Percentiles rank a stretch among this genome's conserved stretches.
Conservation (phyloP, 2,888 invertebrate species). For the Glyphotaelius pellucidus region DNA sequence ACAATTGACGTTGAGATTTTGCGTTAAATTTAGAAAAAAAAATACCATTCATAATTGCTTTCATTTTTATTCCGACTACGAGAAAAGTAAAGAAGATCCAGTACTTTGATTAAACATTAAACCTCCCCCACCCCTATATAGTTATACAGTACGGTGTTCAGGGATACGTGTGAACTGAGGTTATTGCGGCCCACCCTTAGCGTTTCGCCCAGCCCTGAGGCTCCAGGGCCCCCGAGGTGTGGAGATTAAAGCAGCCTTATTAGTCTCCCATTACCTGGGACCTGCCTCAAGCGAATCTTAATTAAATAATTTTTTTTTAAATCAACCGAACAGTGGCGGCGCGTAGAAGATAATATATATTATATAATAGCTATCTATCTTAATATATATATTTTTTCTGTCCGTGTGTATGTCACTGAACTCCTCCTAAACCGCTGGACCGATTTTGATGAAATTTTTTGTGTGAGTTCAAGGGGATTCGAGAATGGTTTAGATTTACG, state of each 20-base stretch:
- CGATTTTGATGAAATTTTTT: too few species aligned
- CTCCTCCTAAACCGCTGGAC: too few species aligned
- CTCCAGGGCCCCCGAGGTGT: slow-evolving; percentile 21
- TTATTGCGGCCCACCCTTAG: neutral
- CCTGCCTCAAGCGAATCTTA: slow-evolving; percentile 4
- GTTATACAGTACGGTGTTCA: neutral
- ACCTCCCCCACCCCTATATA: neutral
- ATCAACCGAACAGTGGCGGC: neutral
- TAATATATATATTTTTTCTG: too few species aligned
- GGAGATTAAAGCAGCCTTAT: slow-evolving; percentile 38
- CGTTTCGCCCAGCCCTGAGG: neutral
- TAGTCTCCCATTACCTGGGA: slow-evolving; percentile 18
- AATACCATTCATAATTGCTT: neutral
- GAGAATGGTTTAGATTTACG: too few species aligned
- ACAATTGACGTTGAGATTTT: neutral
- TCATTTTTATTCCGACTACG: neutral
- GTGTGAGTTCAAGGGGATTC: too few species aligned
- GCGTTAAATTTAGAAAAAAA: neutral
- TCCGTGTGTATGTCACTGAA: too few species aligned
- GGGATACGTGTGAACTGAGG: neutral
- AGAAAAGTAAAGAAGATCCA: neutral
- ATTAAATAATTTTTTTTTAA: slow-evolving; percentile 19
- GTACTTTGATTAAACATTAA: slow-evolving; percentile 25
- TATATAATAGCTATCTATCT: too few species aligned
- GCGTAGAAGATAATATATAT: neutral